Evolutionary conservation across 2,888 invertebrate genomes (phyloP), one percentile per base, ranked within the genome.

Genomic region (Spisula solida): DNA sequence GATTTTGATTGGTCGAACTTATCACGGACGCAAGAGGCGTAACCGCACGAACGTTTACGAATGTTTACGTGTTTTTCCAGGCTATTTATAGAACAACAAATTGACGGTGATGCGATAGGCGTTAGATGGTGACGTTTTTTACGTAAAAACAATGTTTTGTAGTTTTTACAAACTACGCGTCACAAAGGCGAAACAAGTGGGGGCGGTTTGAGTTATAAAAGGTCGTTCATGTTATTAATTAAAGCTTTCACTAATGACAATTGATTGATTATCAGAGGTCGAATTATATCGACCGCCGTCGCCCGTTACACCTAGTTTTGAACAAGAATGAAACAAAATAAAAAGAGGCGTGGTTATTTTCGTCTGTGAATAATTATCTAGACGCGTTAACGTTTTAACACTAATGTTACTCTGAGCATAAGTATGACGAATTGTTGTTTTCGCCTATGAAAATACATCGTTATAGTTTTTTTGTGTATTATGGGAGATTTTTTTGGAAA

Each of bases 1-100:
- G n/a, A 66, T 66, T 66, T n/a, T 66, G 60, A 66, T 66, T 66
- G 60, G 60, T 66, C 60, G 60, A 66, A 25, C 4, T 25, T n/a
- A n/a, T 66, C 25, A n/a, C 60, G 60, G 60, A 66, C 60, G 60
- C 60, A n/a, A 66, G 10, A 25, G 25, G 25, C 60, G 60, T 25
- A 66, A 66, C 60, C 60, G 25, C 60, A 66, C 60, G 60, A 66
- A 25, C 25, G n/a, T 66, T 66, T 4, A 8, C n/a, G n/a, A 66
- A n/a, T 2, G 25, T 5, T 20, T 25, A 25, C 60, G n/a, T 66
- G 60, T 66, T 66, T n/a, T 41, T 41, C 41, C 8, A 41, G 41
- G 41, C n/a, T 66, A 66, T 66, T 66, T 66, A 25, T 66, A 66
- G 60, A 66, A n/a, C n/a, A n/a, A 66, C 25, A 25, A 10, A 10